These are phyloP conservation scores for Callipepla californica DNA, from an alignment of 2,113 vertebrate genomes.

Conservation along the genomic window DNA sequence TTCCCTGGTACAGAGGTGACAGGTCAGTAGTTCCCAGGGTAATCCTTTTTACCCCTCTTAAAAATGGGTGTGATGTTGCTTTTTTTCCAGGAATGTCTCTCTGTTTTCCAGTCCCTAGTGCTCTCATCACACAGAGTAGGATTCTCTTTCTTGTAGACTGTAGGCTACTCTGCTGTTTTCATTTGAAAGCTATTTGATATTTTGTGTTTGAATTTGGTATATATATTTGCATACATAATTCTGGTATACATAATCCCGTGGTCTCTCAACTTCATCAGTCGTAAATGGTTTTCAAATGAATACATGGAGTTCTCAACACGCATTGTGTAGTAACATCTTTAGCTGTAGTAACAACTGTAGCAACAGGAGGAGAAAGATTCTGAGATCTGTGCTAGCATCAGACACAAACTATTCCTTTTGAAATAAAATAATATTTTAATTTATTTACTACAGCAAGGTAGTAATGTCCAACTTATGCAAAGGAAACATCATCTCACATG, in stretches of 20 bases:
- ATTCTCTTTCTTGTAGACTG: not conserved
- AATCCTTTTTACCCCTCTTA: too few relatives aligned
- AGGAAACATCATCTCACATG: not conserved
- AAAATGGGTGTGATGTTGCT: too few relatives aligned
- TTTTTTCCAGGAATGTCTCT: not conserved
- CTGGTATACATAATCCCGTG: not conserved
- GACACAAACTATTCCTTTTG: not conserved
- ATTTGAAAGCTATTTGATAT: not conserved
- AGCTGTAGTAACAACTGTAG: not conserved
- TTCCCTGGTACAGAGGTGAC: not conserved
- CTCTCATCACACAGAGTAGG: not conserved
- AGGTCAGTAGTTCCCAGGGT: too few relatives aligned
- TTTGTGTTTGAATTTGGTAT: not conserved
- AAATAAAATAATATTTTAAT: not conserved
- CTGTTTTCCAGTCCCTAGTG: not conserved
- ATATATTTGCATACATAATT: too few relatives aligned
- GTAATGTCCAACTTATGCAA: not conserved
- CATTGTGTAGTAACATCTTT: accelerated
- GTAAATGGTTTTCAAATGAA: not conserved
- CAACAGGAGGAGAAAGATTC: not conserved
- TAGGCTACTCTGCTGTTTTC: not conserved
- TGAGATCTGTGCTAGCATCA: not conserved
- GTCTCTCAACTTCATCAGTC: not conserved
- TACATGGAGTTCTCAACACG: not conserved
- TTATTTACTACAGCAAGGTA: not conserved